A percentile compares a stretch with the other conserved stretches of the same genome.
These are phyloP conservation scores for Thysanoteuthis rhombus DNA, from an alignment of 2,888 invertebrate genomes.

Conservation along the genomic window DNA sequence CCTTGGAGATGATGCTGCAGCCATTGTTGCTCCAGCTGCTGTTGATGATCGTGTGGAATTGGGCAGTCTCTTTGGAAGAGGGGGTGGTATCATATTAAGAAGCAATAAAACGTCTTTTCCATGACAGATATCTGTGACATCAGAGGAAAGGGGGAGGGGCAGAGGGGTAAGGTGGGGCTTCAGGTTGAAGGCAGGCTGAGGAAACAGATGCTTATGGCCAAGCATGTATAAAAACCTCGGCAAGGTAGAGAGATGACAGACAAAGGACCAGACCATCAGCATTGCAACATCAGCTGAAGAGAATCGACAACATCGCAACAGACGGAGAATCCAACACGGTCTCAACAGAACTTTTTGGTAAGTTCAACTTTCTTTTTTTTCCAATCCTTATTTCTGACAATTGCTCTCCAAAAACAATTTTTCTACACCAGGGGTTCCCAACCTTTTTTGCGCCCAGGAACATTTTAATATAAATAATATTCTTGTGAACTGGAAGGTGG, in stretches of 20 bases:
- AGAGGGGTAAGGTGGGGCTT: neutral
- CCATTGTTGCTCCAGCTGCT: neutral
- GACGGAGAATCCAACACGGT: neutral
- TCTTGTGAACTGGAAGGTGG: no score
- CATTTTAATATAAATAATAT: no score
- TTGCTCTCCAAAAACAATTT: no score
- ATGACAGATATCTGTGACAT: neutral
- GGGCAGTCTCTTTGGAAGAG: neutral
- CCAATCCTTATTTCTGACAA: neutral
- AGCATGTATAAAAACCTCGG: neutral
- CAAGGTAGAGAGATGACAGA: neutral
- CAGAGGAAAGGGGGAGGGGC: neutral
- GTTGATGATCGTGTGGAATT: neutral
- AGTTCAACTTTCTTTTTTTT: neutral
- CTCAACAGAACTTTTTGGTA: conserved; percentile 12
- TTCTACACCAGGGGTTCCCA: no score
- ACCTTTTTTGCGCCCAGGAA: no score
- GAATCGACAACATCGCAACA: neutral
- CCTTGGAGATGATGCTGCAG: neutral
- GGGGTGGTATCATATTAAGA: neutral
- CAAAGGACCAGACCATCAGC: neutral
- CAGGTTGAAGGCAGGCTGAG: neutral
- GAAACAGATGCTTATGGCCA: neutral
- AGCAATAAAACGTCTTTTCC: neutral
- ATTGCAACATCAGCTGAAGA: neutral